phyloP scores from a whole-genome alignment of 2,797 vertebrate genomes.

The Melanogrammus aeglefinus region DNA sequence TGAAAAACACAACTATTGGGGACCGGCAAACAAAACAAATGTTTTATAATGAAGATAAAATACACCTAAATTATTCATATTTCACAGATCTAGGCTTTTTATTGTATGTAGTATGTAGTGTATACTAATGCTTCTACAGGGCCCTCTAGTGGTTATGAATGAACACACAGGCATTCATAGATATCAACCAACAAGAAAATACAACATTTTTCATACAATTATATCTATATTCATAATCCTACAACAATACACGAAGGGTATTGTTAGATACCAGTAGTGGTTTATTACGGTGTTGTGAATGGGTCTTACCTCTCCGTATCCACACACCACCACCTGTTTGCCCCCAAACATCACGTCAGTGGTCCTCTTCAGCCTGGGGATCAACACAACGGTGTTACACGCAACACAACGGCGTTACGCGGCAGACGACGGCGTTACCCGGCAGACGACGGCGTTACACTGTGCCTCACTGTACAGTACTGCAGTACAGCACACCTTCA shows the following conservation, averaged over 20 bases:
- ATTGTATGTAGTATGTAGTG: background rate
- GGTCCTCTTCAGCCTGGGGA: constrained; percentile 86
- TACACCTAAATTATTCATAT: no score
- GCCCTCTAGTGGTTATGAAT: background rate
- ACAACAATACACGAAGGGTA: no score
- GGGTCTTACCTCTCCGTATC: constrained; percentile 89
- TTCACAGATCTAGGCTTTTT: no score
- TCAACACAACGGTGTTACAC: background rate
- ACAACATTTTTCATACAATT: no score
- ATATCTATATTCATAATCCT: no score
- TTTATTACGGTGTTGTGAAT: background rate
- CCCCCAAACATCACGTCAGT: constrained; percentile 97
- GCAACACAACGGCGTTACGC: background rate
- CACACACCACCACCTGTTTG: constrained; percentile 95
- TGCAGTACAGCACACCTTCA: background rate
- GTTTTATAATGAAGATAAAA: no score
- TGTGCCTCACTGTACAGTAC: background rate
- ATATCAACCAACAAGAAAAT: no score
- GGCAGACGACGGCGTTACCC: background rate
- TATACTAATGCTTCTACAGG: background rate
- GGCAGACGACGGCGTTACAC: no score
- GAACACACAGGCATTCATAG: background rate
- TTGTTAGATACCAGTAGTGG: no score
- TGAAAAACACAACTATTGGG: no score
- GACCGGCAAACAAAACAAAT: no score